These are phyloP conservation scores for Diaperis boleti DNA, from an alignment of 2,888 invertebrate species.

Conservation along the genomic window DNA sequence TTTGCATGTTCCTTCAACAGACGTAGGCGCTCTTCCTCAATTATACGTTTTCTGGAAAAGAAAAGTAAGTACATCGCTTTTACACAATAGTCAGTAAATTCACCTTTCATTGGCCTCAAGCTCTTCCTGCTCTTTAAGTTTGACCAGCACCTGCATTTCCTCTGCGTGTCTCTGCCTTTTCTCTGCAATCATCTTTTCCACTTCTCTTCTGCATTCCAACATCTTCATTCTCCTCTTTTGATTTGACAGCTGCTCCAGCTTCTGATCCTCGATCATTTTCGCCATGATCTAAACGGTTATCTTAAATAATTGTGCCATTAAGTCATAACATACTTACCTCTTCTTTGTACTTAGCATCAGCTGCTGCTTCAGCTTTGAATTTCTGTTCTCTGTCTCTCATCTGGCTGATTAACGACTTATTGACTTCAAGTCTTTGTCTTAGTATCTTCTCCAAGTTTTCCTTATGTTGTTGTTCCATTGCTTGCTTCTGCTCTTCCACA, in stretches of 20 bases:
- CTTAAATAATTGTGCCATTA: slow-evolving; percentile 9
- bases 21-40: slow-evolving; percentile 70
- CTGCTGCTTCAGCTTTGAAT: slow-evolving; percentile 58
- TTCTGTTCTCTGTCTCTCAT: slow-evolving; percentile 58
- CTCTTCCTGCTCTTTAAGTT: slow-evolving; percentile 64
- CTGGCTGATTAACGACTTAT: slow-evolving; percentile 59
- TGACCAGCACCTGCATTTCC: slow-evolving; percentile 64
- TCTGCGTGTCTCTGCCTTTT: slow-evolving; percentile 63
- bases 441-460: slow-evolving; percentile 55
- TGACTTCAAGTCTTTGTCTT: slow-evolving; percentile 60
- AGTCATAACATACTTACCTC: slow-evolving; percentile 61
- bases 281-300: slow-evolving; percentile 63
- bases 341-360: slow-evolving; percentile 65
- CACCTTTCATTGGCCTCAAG: slow-evolving; percentile 66
- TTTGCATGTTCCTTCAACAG: slow-evolving; percentile 72
- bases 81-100: not conserved
- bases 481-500: slow-evolving; percentile 69
- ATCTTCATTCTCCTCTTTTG: slow-evolving; percentile 70
- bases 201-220: slow-evolving; percentile 69
- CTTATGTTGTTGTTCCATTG: slow-evolving; percentile 57
- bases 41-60: slow-evolving; percentile 67
- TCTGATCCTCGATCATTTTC: slow-evolving; percentile 72
- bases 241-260: slow-evolving; percentile 71
- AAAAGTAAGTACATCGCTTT: no score
- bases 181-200: slow-evolving; percentile 70